These are phyloP conservation scores for Galemys pyrenaicus DNA, from an alignment of 2,113 vertebrate genomes.

Conservation along the genomic window DNA sequence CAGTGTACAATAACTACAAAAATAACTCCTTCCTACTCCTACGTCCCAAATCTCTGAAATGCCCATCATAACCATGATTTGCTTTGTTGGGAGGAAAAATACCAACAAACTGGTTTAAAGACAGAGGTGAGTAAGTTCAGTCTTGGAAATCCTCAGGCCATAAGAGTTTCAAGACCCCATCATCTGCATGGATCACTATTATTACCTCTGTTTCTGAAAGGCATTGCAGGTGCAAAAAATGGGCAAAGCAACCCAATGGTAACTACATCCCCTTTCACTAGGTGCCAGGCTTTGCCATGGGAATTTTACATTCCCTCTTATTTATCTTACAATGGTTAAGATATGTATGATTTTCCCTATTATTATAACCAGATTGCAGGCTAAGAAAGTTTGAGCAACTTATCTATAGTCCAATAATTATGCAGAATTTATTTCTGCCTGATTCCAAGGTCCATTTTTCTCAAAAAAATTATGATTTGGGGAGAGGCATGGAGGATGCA, in stretches of 20 bases:
- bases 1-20: background rate
- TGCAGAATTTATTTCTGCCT: background rate
- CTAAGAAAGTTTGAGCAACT: conserved; percentile 23
- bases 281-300: background rate
- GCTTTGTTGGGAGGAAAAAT: background rate
- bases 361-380: background rate
- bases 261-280: background rate
- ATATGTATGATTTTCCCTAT: background rate
- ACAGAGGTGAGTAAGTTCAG: background rate
- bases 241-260: background rate
- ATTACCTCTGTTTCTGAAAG: background rate
- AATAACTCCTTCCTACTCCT: background rate
- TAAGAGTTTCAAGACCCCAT: background rate
- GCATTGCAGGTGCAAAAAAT: background rate
- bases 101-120: background rate
- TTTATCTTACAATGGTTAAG: background rate
- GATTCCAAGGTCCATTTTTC: conserved; percentile 6
- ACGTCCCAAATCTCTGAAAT: conserved; percentile 1
- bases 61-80: background rate
- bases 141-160: background rate
- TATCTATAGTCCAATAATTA: background rate
- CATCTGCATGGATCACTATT: no score
- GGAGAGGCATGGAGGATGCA: background rate
- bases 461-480: background rate
- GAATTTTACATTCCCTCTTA: background rate